Evolutionary conservation across 1,140 invertebrate genomes (phyloP), one percentile per base, ranked within the genome.

Genomic region (Heliconius nattereri): DNA sequence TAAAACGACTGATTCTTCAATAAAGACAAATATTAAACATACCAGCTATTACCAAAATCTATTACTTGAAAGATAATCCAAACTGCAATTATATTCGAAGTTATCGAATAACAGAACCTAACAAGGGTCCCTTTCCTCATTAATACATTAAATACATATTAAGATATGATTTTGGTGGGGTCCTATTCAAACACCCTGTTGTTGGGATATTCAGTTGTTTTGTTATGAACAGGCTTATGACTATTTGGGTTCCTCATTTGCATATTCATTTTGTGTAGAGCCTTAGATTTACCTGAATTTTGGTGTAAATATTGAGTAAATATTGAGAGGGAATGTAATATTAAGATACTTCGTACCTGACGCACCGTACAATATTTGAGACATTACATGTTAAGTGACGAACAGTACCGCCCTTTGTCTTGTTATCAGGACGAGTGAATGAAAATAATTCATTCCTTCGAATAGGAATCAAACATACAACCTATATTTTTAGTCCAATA

Each of bases 31-130:
- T 66, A 66, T 66, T n/a, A 66, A 66, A 66, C 23, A 66, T 26
- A 26, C 26, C 60, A 66, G 29, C 60, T 29, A 66, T 66, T 26
- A 66, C 85, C 78, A 72, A 82, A 85, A 86, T 88, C 83, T 57
- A 57, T 57, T 57, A 23, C n/a, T 57, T 23, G 8, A 66, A 66
- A 66, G 60, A 66, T 66, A 66, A 66, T 66, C 60, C 23, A 13
- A 66, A 66, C 60, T 66, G 60, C 60, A 66, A 66, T 66, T 66
- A 66, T 29, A 66, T 23, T 23, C 60, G 26, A 66, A 66, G 26
- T 66, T 66, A 66, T 66, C 60, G 60, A 29, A 66, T 66, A 66
- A 66, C 60, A 66, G 23, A 66, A 66, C 23, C 29, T 66, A 66
- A 29, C 60, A 66, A 16, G 23, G 60, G 23, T 66, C 60, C 60